These are phyloP conservation scores for Oryctolagus cuniculus DNA, from an alignment of 2,113 vertebrate species.

Conservation along the genomic window mOryCun1.1 NC_091442.1:27523001-27523500, in stretches of 20 bases:
- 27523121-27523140: not conserved
- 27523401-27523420: too few relatives aligned
- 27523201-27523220: not conserved
- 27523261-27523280: not conserved
- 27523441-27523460: too few relatives aligned
- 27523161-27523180: not conserved
- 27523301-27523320: constrained; percentile 7
- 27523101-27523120: not conserved
- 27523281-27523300: constrained; percentile 23
- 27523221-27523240: not conserved
- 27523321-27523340: not conserved
- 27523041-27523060: not conserved
- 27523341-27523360: too few relatives aligned
- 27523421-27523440: too few relatives aligned
- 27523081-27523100: not conserved
- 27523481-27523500: too few relatives aligned
- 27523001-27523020: not conserved
- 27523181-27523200: not conserved
- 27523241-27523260: not conserved
- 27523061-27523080: not conserved
- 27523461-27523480: too few relatives aligned
- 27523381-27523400: too few relatives aligned
- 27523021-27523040: too few relatives aligned
- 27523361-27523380: too few relatives aligned
- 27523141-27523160: too few relatives aligned